phyloP scores from a whole-genome alignment of 2,888 invertebrate species.

The Blastobasis lacticolella region DNA sequence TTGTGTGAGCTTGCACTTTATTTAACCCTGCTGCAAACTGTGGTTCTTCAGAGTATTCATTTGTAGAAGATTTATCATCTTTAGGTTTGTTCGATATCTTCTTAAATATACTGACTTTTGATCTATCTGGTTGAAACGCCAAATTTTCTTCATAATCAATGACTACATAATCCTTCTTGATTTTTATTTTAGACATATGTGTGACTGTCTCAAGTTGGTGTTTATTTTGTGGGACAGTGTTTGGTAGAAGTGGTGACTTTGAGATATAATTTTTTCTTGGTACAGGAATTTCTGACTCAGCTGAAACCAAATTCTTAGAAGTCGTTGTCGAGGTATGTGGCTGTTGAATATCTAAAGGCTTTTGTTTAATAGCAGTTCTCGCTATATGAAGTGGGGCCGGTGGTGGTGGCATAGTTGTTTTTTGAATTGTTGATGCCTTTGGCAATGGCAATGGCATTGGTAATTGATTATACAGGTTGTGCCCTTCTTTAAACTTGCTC shows the following conservation, averaged over 20 bases:
- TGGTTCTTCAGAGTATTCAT: conserved; percentile 54
- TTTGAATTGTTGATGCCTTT: too few species aligned
- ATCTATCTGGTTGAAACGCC: conserved; percentile 86
- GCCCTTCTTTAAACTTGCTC: conserved; percentile 51
- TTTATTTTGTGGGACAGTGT: conserved; percentile 49
- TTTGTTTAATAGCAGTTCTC: conserved; percentile 53
- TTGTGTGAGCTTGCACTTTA: conserved; percentile 53
- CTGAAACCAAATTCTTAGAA: conserved; percentile 26
- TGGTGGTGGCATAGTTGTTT: conserved; percentile 30
- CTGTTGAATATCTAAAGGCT: conserved; percentile 39
- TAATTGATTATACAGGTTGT: conserved; percentile 58
- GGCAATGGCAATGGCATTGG: conserved; percentile 44
- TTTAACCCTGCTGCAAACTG: conserved; percentile 60
- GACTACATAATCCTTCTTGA: conserved; percentile 70
- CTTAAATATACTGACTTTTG: conserved; percentile 90
- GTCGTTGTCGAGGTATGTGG: too few species aligned
- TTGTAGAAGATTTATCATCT: conserved; percentile 70
- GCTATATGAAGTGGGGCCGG: conserved; percentile 31
- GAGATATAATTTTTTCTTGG: conserved; percentile 67
- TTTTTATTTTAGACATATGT: conserved; percentile 50
- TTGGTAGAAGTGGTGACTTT: conserved; percentile 61
- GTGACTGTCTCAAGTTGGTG: conserved; percentile 38
- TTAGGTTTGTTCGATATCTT: conserved; percentile 86
- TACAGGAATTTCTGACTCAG: conserved; percentile 61
- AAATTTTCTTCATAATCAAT: conserved; percentile 74